Conservation (phyloP, 2,888 invertebrate genomes). For the Lacanobia oleracea region DNA sequence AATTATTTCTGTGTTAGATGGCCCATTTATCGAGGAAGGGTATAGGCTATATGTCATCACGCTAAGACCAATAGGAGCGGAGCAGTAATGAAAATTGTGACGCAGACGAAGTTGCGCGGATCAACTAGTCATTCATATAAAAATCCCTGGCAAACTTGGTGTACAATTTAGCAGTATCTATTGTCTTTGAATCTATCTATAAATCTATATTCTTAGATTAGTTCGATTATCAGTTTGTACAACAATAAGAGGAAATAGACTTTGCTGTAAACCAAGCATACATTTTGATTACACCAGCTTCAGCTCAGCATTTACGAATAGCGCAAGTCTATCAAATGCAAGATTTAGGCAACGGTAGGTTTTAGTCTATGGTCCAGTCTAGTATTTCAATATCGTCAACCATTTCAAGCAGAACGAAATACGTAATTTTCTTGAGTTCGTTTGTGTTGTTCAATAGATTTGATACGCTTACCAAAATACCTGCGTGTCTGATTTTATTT, state of each 20-base stretch:
- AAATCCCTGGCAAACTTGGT: too few species aligned
- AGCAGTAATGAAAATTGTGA: too few species aligned
- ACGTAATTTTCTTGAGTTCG: conserved; percentile 15
- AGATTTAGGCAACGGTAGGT: conserved; percentile 2
- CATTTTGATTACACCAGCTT: conserved; percentile 13
- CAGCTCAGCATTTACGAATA: conserved; percentile 2
- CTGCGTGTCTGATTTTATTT: conserved; percentile 20
- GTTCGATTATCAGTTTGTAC: background rate
- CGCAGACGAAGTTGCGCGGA: too few species aligned
- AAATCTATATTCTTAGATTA: too few species aligned
- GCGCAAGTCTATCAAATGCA: background rate
- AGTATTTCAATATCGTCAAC: conserved; percentile 26
- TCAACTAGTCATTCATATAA: too few species aligned
- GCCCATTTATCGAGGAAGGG: too few species aligned
- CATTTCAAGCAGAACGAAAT: conserved; percentile 30
- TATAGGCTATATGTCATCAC: too few species aligned
- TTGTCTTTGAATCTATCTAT: too few species aligned
- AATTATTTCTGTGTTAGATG: too few species aligned
- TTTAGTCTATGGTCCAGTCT: conserved; percentile 3
- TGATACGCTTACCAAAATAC: conserved; percentile 5
- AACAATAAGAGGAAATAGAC: conserved; percentile 11
- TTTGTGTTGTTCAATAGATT: conserved; percentile 37
- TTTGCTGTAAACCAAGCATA: conserved; percentile 19
- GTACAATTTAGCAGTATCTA: too few species aligned
- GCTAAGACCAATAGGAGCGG: too few species aligned